phyloP scores from a whole-genome alignment of 2,797 vertebrate genomes.

The Sarcophilus harrisii region DNA sequence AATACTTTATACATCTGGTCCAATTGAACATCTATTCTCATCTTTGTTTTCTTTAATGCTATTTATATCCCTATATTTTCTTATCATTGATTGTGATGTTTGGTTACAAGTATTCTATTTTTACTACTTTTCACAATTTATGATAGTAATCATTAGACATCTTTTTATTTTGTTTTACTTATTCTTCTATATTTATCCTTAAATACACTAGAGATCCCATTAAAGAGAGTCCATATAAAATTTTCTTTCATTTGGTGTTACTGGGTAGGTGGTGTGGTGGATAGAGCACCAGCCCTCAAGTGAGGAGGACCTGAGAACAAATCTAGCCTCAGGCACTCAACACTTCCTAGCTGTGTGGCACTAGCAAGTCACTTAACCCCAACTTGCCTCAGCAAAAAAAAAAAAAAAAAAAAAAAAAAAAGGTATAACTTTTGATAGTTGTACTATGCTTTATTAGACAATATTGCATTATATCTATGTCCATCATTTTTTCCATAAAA shows the following conservation, averaged over 20 bases:
- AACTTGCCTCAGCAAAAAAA: no score
- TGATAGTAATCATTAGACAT: background rate
- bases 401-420: no score
- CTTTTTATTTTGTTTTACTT: background rate
- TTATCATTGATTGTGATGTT: background rate
- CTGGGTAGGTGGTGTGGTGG: no score
- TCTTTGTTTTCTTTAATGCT: background rate
- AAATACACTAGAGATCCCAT: background rate
- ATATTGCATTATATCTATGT: background rate
- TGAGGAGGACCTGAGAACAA: no score
- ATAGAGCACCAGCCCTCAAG: no score
- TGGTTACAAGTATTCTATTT: background rate
- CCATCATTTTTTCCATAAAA: background rate
- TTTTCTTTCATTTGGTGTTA: background rate
- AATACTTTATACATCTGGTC: background rate
- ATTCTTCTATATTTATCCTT: background rate
- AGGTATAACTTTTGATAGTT: background rate
- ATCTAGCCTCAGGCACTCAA: no score
- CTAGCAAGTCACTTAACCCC: no score
- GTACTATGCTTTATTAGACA: background rate
- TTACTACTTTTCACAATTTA: background rate
- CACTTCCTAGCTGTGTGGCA: no score
- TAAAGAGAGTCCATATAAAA: background rate
- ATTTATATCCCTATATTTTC: background rate
- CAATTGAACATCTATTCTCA: background rate